Percentiles rank a stretch among this genome's conserved stretches.
phyloP scores from a whole-genome alignment of 2,113 vertebrate species.

The Stomatorhinus ivindoensis region DNA sequence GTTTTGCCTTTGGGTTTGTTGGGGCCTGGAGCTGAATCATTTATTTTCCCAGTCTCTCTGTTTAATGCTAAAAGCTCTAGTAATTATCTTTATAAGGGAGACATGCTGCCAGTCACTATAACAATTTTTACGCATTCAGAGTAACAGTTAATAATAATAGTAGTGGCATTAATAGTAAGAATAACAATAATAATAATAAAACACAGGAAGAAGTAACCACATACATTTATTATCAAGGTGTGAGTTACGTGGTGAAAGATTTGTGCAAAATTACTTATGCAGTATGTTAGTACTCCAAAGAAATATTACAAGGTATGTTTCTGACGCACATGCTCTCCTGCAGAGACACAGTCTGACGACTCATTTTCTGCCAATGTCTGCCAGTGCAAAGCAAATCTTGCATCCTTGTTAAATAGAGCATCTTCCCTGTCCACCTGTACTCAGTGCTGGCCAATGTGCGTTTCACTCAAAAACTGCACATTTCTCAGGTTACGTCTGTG shows the following conservation, averaged over 20 bases:
- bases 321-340: neutral
- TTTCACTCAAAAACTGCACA: neutral
- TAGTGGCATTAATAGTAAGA: neutral
- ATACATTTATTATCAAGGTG: neutral
- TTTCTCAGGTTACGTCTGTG: neutral
- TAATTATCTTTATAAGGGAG: neutral
- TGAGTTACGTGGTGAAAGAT: neutral
- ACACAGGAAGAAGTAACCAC: neutral
- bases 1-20: slow-evolving; percentile 1
- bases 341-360: neutral
- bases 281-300: neutral
- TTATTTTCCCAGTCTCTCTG: neutral
- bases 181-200: neutral
- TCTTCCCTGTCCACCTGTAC: neutral
- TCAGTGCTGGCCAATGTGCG: neutral
- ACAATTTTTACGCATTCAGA: neutral
- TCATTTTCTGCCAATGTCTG: neutral
- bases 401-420: neutral
- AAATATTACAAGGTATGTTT: neutral
- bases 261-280: slow-evolving; percentile 5
- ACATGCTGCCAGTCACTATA: neutral
- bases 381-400: neutral
- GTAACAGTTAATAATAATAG: neutral
- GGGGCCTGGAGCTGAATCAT: neutral
- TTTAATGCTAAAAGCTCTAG: neutral